Evolutionary conservation across 2,888 invertebrate genomes (phyloP).

Genomic region (Ischnura elegans): DNA sequence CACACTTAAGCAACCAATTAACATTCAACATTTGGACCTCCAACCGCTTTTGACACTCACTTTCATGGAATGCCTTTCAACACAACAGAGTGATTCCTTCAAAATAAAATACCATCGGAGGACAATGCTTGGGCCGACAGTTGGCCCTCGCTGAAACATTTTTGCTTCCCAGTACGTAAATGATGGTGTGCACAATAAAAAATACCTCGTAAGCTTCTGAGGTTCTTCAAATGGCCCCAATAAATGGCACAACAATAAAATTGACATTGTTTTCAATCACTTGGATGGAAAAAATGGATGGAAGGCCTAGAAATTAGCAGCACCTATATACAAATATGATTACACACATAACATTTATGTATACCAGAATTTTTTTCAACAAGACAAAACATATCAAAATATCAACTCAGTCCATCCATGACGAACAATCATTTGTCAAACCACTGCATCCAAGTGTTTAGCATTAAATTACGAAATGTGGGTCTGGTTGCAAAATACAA

Average conservation of each 20-base stretch:
- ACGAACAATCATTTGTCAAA: background rate
- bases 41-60: constrained; percentile 45
- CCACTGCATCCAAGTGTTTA: background rate
- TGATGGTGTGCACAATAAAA: constrained; percentile 6
- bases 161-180: background rate
- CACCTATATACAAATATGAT: background rate
- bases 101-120: background rate
- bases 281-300: constrained; percentile 65
- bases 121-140: background rate
- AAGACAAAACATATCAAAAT: constrained; percentile 35
- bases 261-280: constrained; percentile 60
- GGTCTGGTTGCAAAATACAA: background rate
- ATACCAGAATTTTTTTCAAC: background rate
- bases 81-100: background rate
- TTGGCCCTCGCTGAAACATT: background rate
- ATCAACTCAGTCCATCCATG: background rate
- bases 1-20: constrained; percentile 41
- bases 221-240: constrained; percentile 52
- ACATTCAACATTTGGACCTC: constrained; percentile 43
- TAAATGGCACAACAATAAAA: constrained; percentile 65
- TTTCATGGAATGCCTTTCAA: constrained; percentile 22
- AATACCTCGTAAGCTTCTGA: constrained; percentile 47
- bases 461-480: constrained; percentile 18
- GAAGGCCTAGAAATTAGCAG: constrained; percentile 55
- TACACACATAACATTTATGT: background rate